phyloP scores from a whole-genome alignment of 1,140 invertebrate species.

The Fragariocoptes setiger region DNA sequence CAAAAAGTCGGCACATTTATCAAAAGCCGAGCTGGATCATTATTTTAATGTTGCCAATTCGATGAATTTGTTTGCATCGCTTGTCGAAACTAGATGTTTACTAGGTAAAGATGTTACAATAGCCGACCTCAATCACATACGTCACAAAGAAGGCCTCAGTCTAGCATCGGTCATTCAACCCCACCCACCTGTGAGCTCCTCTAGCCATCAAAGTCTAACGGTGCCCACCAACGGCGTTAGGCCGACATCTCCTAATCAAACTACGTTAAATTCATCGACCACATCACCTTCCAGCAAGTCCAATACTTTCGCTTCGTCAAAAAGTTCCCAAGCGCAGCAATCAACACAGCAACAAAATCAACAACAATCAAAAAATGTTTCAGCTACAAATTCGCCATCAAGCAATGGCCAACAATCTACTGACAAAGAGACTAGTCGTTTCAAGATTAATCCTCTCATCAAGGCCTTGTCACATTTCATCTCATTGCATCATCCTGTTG shows the following conservation, averaged over 20 bases:
- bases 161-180: not conserved
- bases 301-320: too few relatives aligned
- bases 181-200: not conserved
- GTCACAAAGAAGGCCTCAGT: not conserved
- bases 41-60: conserved; percentile 13
- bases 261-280: not conserved
- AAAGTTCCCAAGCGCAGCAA: not conserved
- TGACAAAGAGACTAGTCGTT: not conserved
- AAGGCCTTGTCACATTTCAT: not conserved
- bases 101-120: not conserved
- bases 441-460: not conserved
- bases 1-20: conserved; percentile 8
- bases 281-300: too few relatives aligned
- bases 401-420: not conserved
- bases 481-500: not conserved
- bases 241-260: not conserved
- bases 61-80: conserved; percentile 4
- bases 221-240: too few relatives aligned
- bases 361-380: too few relatives aligned
- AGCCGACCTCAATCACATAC: not conserved
- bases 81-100: not conserved
- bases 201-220: not conserved
- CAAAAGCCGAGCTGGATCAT: conserved; percentile 11
- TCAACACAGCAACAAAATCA: not conserved
- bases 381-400: not conserved